Conservation (phyloP, 2,888 invertebrate genomes). For the Drosophila paranaensis region DNA sequence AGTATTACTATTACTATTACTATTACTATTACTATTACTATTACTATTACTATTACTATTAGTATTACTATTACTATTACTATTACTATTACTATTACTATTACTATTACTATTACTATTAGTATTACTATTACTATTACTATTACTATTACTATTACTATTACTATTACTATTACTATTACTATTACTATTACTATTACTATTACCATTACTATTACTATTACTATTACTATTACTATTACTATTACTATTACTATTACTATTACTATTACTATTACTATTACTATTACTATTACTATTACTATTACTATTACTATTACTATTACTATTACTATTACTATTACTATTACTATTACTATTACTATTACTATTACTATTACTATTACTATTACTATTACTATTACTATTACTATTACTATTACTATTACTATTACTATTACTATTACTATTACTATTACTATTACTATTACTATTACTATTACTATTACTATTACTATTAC, state of each 20-base stretch:
- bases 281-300: neutral
- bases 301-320: neutral
- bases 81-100: neutral
- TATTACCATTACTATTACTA: neutral
- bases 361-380: neutral
- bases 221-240: neutral
- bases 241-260: neutral
- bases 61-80: too few species aligned
- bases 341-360: neutral
- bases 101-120: neutral
- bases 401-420: neutral
- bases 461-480: neutral
- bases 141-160: neutral
- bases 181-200: neutral
- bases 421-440: neutral
- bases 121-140: neutral
- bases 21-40: neutral
- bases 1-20: neutral
- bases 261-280: neutral
- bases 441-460: neutral
- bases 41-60: neutral
- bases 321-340: neutral
- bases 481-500: neutral
- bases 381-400: neutral
- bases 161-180: neutral